phyloP scores from a whole-genome alignment of 1,140 invertebrate genomes.

The Drosophila willistoni region DNA sequence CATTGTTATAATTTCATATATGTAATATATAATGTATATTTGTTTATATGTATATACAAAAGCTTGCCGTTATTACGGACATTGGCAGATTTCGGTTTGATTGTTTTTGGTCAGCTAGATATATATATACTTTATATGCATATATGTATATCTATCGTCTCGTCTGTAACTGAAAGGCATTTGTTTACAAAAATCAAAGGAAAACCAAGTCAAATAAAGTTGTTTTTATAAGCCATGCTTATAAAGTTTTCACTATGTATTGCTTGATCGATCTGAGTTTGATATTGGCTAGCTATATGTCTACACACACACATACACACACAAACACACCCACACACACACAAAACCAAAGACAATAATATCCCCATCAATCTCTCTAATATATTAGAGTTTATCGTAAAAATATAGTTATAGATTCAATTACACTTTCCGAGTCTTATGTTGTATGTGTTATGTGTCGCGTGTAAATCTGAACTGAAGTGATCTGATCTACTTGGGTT shows the following conservation, averaged over 20 bases:
- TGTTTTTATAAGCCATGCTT: slow-evolving; percentile 63
- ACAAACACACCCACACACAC: slow-evolving; percentile 20
- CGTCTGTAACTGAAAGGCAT: slow-evolving; percentile 10
- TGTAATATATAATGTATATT: too few species aligned
- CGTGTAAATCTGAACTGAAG: slow-evolving; percentile 6
- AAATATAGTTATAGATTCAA: slow-evolving; percentile 15
- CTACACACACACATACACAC: slow-evolving; percentile 5
- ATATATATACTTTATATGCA: not conserved
- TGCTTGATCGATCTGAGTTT: slow-evolving; percentile 57
- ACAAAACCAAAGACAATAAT: slow-evolving; percentile 28
- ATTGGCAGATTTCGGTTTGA: slow-evolving; percentile 54
- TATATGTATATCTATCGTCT: slow-evolving; percentile 1
- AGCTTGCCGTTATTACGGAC: slow-evolving; percentile 43
- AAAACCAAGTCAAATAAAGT: not conserved
- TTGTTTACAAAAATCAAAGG: not conserved
- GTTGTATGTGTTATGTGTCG: slow-evolving; percentile 25
- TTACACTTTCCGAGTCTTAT: not conserved
- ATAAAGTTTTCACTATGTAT: slow-evolving; percentile 62
- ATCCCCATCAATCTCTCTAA: slow-evolving; percentile 12
- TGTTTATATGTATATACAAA: slow-evolving; percentile 19
- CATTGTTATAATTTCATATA: not conserved
- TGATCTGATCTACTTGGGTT: slow-evolving; percentile 7
- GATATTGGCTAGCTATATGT: slow-evolving; percentile 53
- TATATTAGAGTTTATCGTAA: not conserved
- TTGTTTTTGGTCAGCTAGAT: slow-evolving; percentile 55